These are phyloP conservation scores for Pseudochirops corinnae DNA, from an alignment of 2,797 vertebrate genomes.

Conservation along the genomic window DNA sequence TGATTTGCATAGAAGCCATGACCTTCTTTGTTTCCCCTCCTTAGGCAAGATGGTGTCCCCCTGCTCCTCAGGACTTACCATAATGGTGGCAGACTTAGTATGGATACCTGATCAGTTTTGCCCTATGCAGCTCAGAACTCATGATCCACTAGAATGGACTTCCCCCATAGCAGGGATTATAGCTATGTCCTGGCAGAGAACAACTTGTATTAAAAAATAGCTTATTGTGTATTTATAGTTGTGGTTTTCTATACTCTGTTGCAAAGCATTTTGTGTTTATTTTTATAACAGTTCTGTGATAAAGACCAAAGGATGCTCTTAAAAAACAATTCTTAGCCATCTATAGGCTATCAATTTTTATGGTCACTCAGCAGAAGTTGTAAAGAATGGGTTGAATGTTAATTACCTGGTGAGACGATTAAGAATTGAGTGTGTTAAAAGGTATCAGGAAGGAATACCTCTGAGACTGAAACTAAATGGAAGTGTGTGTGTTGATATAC, in stretches of 20 bases:
- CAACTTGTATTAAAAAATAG: not conserved
- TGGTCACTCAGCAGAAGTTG: not conserved
- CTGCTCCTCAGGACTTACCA: not conserved
- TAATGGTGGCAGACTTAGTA: not conserved
- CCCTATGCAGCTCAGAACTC: not conserved
- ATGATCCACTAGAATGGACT: not conserved
- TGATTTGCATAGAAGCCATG: not conserved
- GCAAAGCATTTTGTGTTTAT: not conserved
- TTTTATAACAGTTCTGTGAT: not conserved
- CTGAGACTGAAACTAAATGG: no score
- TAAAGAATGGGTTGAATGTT: not conserved
- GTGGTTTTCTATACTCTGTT: not conserved
- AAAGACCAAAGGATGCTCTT: not conserved
- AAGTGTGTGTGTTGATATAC: no score
- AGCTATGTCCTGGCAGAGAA: not conserved
- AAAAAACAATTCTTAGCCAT: not conserved
- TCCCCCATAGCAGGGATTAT: not conserved
- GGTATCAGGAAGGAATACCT: no score
- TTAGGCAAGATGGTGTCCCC: not conserved
- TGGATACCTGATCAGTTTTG: not conserved
- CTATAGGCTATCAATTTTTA: not conserved
- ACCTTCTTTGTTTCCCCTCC: not conserved
- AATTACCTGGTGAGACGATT: no score
- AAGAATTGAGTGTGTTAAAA: no score
- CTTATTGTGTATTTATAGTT: not conserved